Evolutionary conservation across 2,888 invertebrate species (phyloP), one percentile per base, ranked within the genome.

Genomic region (Byasa hedistus): DNA sequence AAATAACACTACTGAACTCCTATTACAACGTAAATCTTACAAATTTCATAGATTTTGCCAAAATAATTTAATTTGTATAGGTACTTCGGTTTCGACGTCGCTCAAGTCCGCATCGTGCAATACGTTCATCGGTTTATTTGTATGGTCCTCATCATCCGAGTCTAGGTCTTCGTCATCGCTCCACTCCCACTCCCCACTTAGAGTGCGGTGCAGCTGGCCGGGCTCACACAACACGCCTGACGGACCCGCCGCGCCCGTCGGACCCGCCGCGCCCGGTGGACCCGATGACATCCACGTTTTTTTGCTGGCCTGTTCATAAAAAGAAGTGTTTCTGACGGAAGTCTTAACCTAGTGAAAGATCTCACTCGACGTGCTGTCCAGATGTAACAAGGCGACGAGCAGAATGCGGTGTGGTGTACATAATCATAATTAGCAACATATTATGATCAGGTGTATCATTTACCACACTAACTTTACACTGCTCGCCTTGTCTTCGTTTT

Each of bases 181-280:
- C 98, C 98, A 99, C 64, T 97, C 97, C 99, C 98, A 99, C 79
- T 98, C 98, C 0, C 98, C 98, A 0, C 97, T 97, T 68, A 97
- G 96, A 0, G 98, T 98, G 73, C 98, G 94, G 83, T 98, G 97
- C 48, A 98, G 87, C 10, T 95, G 93, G 1, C 96, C 96, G 3
- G n/a, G n/a, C n/a, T n/a, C n/a, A n/a, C n/a, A n/a, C n/a, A n/a
- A n/a, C n/a, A n/a, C n/a, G n/a, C n/a, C n/a, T n/a, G n/a, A n/a
- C n/a, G n/a, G n/a, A n/a, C n/a, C n/a, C n/a, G 95, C 95, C 0
- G 97, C 94, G 1, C 97, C 84, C 8, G 82, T 74, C 57, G 84
- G 84, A 39, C 81, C 75, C 68, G 32, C 7, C 32, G 1, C 32
- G 10, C 10, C 32, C 8, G 32, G 32, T 10, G 32, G 8, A 10